These are phyloP conservation scores for Anodontia alba DNA, from an alignment of 2,888 invertebrate genomes.

Conservation along the genomic window DNA sequence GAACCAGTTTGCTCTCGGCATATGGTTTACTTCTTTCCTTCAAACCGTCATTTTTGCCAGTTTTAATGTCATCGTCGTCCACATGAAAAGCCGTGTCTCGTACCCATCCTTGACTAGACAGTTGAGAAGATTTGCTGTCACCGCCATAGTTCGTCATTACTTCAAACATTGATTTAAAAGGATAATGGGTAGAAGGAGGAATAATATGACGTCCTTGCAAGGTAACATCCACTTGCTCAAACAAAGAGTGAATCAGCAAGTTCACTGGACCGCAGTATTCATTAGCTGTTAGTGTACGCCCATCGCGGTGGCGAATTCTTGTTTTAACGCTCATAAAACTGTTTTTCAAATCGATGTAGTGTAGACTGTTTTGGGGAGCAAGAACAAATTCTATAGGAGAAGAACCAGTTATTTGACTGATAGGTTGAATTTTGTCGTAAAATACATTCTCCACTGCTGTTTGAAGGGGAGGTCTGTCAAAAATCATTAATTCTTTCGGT, in stretches of 20 bases:
- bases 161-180: neutral
- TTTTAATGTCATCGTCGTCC: constrained; percentile 30
- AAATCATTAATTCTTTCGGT: constrained; percentile 19
- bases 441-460: constrained; percentile 29
- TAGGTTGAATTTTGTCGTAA: constrained; percentile 25
- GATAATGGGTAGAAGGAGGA: constrained; percentile 21
- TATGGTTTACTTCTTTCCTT: neutral
- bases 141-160: neutral
- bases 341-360: constrained; percentile 34
- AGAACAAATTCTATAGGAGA: constrained; percentile 32
- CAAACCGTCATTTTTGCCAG: constrained; percentile 34
- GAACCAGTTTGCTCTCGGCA: neutral
- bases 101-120: neutral
- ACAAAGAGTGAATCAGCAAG: constrained; percentile 30
- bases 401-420: constrained; percentile 16
- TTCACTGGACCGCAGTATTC: constrained; percentile 39
- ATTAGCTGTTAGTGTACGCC: neutral
- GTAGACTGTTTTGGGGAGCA: constrained; percentile 17
- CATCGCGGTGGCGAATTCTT: constrained; percentile 32
- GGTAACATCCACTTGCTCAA: constrained; percentile 44
- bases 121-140: neutral
- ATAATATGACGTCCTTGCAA: constrained; percentile 29
- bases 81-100: neutral
- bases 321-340: constrained; percentile 35
- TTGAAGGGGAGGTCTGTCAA: constrained; percentile 14